Conservation (phyloP, 2,888 invertebrate genomes). For the Caenorhabditis virilis region DNA sequence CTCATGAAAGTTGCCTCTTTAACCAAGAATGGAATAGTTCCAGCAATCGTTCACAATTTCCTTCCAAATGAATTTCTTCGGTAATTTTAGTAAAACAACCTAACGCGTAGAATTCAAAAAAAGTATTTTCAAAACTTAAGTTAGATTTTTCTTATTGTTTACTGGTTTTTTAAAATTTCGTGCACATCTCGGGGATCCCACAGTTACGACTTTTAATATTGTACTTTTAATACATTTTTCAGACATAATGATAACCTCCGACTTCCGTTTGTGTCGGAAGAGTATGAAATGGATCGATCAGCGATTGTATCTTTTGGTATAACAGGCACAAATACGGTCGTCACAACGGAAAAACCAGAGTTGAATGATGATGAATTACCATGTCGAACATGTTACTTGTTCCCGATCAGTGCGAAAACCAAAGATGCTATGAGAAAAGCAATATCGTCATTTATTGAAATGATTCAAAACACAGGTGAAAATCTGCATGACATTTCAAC, state of each 20-base stretch:
- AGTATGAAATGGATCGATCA: slow-evolving; percentile 19
- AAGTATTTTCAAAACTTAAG: too few species aligned
- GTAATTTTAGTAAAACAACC: slow-evolving; percentile 2
- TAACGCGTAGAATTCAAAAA: too few species aligned
- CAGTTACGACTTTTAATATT: too few species aligned
- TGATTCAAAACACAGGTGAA: slow-evolving; percentile 29
- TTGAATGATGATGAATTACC: background rate
- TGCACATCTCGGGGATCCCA: too few species aligned
- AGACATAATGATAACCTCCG: slow-evolving; percentile 32
- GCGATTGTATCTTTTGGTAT: slow-evolving; percentile 48
- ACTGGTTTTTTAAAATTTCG: too few species aligned
- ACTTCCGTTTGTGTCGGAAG: slow-evolving; percentile 42
- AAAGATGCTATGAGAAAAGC: slow-evolving; percentile 28
- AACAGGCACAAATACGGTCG: slow-evolving; percentile 44
- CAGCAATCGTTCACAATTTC: slow-evolving; percentile 35
- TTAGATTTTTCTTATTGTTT: too few species aligned
- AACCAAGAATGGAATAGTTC: slow-evolving; percentile 23
- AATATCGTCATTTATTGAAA: slow-evolving; percentile 14
- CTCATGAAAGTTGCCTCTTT: slow-evolving; percentile 34
- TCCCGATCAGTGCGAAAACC: slow-evolving; percentile 43
- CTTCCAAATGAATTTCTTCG: slow-evolving; percentile 44
- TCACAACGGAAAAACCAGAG: slow-evolving; percentile 10
- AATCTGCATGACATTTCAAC: slow-evolving; percentile 34
- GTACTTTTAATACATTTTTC: background rate
- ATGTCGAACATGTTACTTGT: slow-evolving; percentile 9